Evolutionary conservation across 2,113 vertebrate species (phyloP).

Genomic region (Oryzias javanicus): DNA sequence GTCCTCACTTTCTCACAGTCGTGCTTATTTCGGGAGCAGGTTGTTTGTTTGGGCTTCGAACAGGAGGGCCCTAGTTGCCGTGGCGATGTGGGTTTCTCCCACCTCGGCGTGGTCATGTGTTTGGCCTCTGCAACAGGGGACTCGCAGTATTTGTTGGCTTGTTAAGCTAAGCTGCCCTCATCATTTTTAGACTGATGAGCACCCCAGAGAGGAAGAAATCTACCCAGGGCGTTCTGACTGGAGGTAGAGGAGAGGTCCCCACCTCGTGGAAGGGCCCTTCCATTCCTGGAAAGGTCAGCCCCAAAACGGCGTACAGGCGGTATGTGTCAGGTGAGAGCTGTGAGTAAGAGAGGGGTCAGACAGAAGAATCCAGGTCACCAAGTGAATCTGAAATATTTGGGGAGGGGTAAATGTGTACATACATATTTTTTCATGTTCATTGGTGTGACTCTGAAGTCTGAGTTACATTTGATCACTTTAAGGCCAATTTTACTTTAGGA

Average conservation of each 20-base stretch:
- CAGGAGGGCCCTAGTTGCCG: constrained; percentile 21
- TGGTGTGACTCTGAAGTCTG: too few relatives aligned
- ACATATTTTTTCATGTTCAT: too few relatives aligned
- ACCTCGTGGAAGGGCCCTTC: constrained; percentile 48
- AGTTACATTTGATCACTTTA: too few relatives aligned
- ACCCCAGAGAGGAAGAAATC: constrained; percentile 31
- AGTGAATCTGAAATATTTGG: neutral
- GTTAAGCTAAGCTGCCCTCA: constrained; percentile 54
- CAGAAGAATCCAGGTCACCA: constrained; percentile 13
- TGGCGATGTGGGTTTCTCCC: constrained; percentile 28
- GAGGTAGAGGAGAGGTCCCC: constrained; percentile 35
- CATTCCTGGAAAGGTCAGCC: constrained; percentile 37
- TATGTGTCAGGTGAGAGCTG: constrained; percentile 49
- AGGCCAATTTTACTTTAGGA: too few relatives aligned
- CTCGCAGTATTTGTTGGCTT: constrained; percentile 38
- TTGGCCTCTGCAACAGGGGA: constrained; percentile 28
- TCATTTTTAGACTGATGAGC: constrained; percentile 48
- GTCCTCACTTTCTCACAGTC: constrained; percentile 32
- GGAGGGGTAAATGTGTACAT: too few relatives aligned
- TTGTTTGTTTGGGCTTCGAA: constrained; percentile 46
- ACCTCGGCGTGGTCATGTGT: constrained; percentile 19
- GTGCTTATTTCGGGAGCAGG: constrained; percentile 29
- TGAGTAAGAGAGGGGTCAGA: constrained; percentile 38
- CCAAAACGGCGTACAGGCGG: constrained; percentile 24
- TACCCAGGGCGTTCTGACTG: constrained; percentile 49